Conservation (phyloP, 2,113 vertebrate species). For the Typhlomys cinereus region DNA sequence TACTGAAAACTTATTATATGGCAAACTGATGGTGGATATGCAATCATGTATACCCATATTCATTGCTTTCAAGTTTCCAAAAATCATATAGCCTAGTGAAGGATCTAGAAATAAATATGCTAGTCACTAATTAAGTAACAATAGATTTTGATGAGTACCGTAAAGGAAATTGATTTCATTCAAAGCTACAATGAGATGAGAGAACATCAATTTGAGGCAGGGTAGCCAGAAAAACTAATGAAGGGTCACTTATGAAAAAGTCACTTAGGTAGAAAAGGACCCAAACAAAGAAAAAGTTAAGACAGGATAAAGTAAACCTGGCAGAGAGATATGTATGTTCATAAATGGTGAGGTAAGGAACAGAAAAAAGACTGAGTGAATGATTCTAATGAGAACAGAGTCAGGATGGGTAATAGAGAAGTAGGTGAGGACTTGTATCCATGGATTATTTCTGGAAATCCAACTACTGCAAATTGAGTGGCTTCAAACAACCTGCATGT, state of each 20-base stretch:
- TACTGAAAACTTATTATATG: neutral
- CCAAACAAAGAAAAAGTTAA: neutral
- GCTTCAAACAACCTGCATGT: neutral
- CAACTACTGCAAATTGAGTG: neutral
- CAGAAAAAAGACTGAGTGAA: neutral
- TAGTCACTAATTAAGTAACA: neutral
- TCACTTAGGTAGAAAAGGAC: neutral
- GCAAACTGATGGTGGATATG: neutral
- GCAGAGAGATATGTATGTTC: neutral
- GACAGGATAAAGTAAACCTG: neutral
- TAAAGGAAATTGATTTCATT: neutral
- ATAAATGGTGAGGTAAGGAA: neutral
- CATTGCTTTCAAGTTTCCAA: neutral
- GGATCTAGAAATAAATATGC: neutral
- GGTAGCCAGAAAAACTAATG: neutral
- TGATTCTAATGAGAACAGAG: neutral
- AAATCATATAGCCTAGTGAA: neutral
- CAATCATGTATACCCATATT: neutral
- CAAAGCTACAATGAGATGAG: neutral
- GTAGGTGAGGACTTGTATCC: neutral
- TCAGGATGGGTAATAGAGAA: neutral
- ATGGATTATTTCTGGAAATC: neutral
- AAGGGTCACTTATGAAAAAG: neutral
- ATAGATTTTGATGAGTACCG: neutral
- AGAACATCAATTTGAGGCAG: neutral